Base-by-base conservation (phyloP, 2,797 vertebrate genomes). In the Allenopithecus nigroviridis region DNA sequence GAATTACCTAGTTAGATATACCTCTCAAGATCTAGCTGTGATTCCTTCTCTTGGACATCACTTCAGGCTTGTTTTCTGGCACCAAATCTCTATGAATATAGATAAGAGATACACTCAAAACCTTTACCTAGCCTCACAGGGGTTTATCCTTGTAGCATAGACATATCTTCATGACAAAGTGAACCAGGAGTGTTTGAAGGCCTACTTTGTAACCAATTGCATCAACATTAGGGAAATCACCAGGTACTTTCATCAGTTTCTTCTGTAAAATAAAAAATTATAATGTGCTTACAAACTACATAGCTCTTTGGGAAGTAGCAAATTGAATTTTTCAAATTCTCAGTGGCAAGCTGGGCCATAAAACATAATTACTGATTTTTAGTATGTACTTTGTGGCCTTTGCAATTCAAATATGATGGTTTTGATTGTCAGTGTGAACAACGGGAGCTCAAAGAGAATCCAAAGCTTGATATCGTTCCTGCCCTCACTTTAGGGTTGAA, bases 261-360 rank as follows among this genome's bases (percentile, higher is more conserved):
- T 88, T 92, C 30, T 64, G 14, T 81, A 95, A 97, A 92, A 59
- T 81, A 87, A 81, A 64, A 78, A 85, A 55, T 53, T 39, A 13
- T 26, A 81, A 12, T 59, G 30, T 64, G 61, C 13, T 59, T 88
- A 48, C 33, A 87, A 92, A 50, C 57, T 72, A 75, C 13, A 61
- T 22, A 95, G 72, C 2, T 79, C 55, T 92, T 68, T 75, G 48
- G 61, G 50, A 94, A 88, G 81, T 59, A 22, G 26, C n/a, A 85
- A 80, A 88, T 50, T 94, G 14, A 94, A 64, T 68, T 92, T 93
- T 95, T 86, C 41, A 81, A 72, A 95, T 81, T 80, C n/a, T 94
- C 33, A 12, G 50, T 84, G 68, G 30, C 80, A 72, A 84, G 36
- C 24, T 95, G 74, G 79, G 72, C 50, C 74, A 12, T 53, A 89